Percentiles rank a stretch among this genome's conserved stretches.
phyloP scores from a whole-genome alignment of 2,797 vertebrate genomes.

The Lates japonicus region DNA sequence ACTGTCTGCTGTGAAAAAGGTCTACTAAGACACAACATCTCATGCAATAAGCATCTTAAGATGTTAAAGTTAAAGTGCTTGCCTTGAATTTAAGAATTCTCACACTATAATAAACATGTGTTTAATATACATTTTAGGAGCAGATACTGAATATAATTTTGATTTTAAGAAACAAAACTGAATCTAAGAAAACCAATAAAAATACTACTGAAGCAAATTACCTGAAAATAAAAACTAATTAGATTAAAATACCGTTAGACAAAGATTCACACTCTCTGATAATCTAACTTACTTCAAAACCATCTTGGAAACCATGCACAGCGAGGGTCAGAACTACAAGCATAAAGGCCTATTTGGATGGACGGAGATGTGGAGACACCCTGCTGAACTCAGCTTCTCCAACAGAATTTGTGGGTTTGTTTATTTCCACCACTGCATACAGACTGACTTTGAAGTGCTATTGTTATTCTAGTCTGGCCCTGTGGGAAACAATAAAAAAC shows the following conservation, averaged over 20 bases:
- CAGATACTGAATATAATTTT: not conserved
- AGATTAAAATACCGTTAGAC: not conserved
- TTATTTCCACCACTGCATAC: conserved; percentile 77
- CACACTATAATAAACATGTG: not conserved
- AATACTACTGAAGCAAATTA: not conserved
- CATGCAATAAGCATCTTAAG: not conserved
- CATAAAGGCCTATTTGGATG: conserved; percentile 36
- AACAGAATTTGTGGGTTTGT: conserved; percentile 74
- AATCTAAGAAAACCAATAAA: not conserved
- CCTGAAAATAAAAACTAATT: not conserved
- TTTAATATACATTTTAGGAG: not conserved
- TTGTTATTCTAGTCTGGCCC: conserved; percentile 83
- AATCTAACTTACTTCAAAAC: conserved; percentile 21
- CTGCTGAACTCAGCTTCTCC: conserved; percentile 63
- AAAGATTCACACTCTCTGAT: not conserved
- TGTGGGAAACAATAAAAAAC: conserved; percentile 83
- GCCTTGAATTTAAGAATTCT: not conserved
- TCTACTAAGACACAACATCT: not conserved
- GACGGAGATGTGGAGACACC: conserved; percentile 58
- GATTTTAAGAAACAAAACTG: not conserved
- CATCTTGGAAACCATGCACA: conserved; percentile 21
- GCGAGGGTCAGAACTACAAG: conserved; percentile 33
- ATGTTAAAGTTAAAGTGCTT: not conserved
- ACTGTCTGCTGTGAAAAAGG: not conserved
- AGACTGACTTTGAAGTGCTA: conserved; percentile 81